phyloP scores from a whole-genome alignment of 2,113 vertebrate genomes.

The Pogona vitticeps region DNA sequence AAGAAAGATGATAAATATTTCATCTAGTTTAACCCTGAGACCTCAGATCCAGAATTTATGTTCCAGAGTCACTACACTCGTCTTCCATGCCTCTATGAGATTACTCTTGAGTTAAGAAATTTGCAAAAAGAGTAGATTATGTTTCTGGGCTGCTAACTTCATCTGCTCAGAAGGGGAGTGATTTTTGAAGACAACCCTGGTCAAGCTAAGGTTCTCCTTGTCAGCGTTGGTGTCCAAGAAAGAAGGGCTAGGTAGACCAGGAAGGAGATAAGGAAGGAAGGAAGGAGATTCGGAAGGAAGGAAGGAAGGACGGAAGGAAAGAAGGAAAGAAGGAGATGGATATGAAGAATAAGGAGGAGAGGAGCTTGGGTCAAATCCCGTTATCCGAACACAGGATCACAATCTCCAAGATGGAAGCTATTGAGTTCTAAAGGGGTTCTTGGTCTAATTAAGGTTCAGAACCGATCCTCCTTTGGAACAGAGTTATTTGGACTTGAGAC shows the following conservation, averaged over 20 bases:
- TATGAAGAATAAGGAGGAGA: no score
- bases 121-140: no score
- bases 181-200: neutral
- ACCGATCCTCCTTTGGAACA: neutral
- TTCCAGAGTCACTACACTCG: no score
- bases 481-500: neutral
- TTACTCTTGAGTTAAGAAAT: no score
- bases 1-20: no score
- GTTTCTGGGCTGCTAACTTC: no score
- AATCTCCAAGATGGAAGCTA: neutral
- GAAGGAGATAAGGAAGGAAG: neutral
- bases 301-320: neutral
- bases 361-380: neutral
- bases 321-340: no score
- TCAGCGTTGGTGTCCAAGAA: neutral
- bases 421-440: neutral
- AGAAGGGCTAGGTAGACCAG: neutral
- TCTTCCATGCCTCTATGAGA: no score
- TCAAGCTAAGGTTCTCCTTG: no score
- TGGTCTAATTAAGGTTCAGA: neutral
- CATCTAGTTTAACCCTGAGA: no score
- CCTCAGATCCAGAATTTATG: no score
- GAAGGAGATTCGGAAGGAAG: neutral
- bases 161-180: no score
- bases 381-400: rapidly evolving